Percentiles rank a stretch among this genome's conserved stretches.
These are phyloP conservation scores for Balearica regulorum DNA, from an alignment of 2,797 vertebrate species.

Conservation along the genomic window DNA sequence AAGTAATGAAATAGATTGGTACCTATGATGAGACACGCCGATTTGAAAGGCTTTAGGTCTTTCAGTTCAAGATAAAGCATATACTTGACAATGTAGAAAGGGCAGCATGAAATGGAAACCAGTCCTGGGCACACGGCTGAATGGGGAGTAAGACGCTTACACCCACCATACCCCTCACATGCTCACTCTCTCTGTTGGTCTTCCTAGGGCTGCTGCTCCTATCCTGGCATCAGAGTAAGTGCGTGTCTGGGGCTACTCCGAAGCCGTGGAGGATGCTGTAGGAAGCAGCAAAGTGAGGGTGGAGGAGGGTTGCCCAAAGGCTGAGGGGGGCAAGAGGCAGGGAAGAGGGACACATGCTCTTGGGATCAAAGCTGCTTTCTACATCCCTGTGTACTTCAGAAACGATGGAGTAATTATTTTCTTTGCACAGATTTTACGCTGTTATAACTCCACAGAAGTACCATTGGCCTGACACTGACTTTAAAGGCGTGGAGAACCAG, in stretches of 20 bases:
- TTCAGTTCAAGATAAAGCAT: not conserved
- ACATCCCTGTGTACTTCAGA: not conserved
- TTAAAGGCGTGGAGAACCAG: not conserved
- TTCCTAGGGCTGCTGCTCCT: not conserved
- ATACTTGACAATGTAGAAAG: not conserved
- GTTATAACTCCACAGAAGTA: not conserved
- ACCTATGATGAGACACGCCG: not conserved
- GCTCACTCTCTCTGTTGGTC: not conserved
- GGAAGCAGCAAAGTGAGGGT: not conserved
- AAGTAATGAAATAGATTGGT: not conserved
- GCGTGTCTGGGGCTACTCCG: not conserved
- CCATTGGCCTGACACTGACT: not conserved
- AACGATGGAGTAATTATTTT: not conserved
- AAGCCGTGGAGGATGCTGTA: fast-evolving
- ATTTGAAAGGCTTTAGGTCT: not conserved
- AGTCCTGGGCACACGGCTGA: not conserved
- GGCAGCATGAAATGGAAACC: not conserved
- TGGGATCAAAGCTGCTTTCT: not conserved
- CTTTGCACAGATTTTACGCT: not conserved
- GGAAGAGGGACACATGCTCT: not conserved
- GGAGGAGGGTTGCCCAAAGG: not conserved
- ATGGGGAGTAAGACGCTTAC: not conserved
- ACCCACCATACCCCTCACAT: not conserved
- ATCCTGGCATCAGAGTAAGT: not conserved
- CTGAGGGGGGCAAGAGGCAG: not conserved